These are phyloP conservation scores for Megalops cyprinoides DNA, from an alignment of 2,797 vertebrate genomes.

Conservation along the genomic window DNA sequence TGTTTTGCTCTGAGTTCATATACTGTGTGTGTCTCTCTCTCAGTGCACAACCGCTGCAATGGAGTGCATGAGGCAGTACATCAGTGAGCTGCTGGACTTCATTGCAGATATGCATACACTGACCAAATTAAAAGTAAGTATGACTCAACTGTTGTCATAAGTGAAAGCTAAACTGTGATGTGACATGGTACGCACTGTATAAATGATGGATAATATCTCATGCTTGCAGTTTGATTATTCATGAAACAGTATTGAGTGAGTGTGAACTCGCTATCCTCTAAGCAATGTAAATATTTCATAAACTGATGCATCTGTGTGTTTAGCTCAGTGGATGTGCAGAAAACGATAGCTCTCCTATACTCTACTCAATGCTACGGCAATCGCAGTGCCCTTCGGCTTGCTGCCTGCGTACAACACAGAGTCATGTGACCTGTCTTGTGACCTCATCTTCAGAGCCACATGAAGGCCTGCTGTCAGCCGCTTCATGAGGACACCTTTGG, in stretches of 20 bases:
- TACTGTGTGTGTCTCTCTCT: constrained; percentile 46
- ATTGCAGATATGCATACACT: constrained; percentile 98
- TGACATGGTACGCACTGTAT: not conserved
- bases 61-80: constrained; percentile 95
- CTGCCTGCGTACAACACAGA: not conserved
- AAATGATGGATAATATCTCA: not conserved
- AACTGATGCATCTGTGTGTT: not conserved
- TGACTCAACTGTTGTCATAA: not conserved
- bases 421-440: constrained; percentile 11
- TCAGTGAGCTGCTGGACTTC: constrained; percentile 95
- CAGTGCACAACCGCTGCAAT: constrained; percentile 97
- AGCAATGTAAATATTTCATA: not conserved
- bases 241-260: not conserved
- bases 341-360: too few relatives aligned
- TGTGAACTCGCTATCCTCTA: not conserved
- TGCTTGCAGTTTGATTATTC: not conserved
- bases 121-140: constrained; percentile 92
- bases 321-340: not conserved
- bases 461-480: constrained; percentile 98
- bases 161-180: too few relatives aligned
- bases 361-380: not conserved
- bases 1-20: not conserved
- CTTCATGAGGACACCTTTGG: constrained; percentile 98
- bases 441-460: constrained; percentile 82
- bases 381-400: not conserved